A percentile compares a stretch with the other conserved stretches of the same genome.
phyloP scores from a whole-genome alignment of 2,113 vertebrate species.

The Podarcis cretensis region DNA sequence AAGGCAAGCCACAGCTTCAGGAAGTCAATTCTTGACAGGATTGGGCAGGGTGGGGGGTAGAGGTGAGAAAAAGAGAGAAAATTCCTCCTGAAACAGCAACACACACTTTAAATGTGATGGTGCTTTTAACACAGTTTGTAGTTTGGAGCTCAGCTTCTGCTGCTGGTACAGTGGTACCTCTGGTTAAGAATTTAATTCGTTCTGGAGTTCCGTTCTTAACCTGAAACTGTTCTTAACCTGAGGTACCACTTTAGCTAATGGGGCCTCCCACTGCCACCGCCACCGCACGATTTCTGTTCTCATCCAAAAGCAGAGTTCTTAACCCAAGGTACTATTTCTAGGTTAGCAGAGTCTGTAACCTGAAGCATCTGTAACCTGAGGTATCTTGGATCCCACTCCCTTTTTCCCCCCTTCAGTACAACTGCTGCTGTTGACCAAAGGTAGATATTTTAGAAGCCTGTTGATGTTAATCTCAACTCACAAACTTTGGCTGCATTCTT shows the following conservation, averaged over 20 bases:
- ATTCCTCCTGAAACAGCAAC: background rate
- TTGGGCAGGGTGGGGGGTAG: no score
- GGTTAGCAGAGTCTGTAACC: no score
- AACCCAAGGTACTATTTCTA: no score
- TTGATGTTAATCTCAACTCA: background rate
- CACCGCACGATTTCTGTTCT: no score
- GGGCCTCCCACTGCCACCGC: no score
- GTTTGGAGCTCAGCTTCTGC: background rate
- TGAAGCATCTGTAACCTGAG: no score
- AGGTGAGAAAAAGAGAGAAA: background rate
- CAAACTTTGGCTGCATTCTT: background rate
- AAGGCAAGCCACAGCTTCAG: background rate
- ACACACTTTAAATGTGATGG: background rate
- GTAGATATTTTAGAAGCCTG: background rate
- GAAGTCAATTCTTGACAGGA: background rate
- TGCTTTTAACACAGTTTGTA: background rate
- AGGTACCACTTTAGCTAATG: no score
- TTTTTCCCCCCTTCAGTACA: background rate
- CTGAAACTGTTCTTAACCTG: no score
- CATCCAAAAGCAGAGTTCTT: no score
- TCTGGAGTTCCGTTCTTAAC: no score
- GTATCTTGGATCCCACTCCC: background rate
- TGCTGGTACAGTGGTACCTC: no score
- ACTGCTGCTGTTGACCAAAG: background rate
- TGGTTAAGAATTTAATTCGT: no score